A percentile compares a stretch with the other conserved stretches of the same genome.
These are phyloP conservation scores for Dicaeum eximium DNA, from an alignment of 2,113 vertebrate genomes.

Conservation along the genomic window DNA sequence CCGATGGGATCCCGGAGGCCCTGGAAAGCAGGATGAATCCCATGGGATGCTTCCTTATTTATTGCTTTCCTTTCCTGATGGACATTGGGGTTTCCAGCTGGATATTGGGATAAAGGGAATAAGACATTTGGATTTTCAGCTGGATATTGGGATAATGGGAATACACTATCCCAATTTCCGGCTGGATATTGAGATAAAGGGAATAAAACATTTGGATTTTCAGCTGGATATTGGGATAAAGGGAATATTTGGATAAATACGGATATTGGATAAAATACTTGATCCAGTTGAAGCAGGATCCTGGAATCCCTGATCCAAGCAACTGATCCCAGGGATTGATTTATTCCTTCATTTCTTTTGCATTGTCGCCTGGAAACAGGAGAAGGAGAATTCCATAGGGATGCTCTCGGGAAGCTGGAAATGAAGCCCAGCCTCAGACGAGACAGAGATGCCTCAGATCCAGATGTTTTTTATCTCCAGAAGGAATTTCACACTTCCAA, in stretches of 20 bases:
- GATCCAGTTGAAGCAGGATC: not conserved
- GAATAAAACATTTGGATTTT: rapidly evolving
- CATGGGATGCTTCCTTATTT: not conserved
- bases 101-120: not conserved
- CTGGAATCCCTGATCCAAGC: not conserved
- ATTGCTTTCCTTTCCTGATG: not conserved
- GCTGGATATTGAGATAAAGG: no score
- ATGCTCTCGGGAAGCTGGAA: not conserved
- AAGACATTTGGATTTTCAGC: rapidly evolving
- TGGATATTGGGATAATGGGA: not conserved
- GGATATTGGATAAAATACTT: not conserved
- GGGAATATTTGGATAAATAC: not conserved
- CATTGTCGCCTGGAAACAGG: rapidly evolving
- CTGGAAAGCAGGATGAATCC: not conserved
- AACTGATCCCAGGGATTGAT: not conserved
- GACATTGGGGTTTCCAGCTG: not conserved
- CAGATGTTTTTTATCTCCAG: not conserved
- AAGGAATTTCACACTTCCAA: not conserved
- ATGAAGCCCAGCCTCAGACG: not conserved
- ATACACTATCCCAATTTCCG: rapidly evolving
- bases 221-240: not conserved
- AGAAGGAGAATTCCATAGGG: not conserved
- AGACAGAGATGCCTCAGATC: not conserved
- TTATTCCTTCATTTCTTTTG: not conserved
- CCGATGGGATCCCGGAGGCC: rapidly evolving